A percentile compares a stretch with the other conserved stretches of the same genome.
These are phyloP conservation scores for Trichogramma evanescens DNA, from an alignment of 2,888 invertebrate genomes.

Conservation along the genomic window DNA sequence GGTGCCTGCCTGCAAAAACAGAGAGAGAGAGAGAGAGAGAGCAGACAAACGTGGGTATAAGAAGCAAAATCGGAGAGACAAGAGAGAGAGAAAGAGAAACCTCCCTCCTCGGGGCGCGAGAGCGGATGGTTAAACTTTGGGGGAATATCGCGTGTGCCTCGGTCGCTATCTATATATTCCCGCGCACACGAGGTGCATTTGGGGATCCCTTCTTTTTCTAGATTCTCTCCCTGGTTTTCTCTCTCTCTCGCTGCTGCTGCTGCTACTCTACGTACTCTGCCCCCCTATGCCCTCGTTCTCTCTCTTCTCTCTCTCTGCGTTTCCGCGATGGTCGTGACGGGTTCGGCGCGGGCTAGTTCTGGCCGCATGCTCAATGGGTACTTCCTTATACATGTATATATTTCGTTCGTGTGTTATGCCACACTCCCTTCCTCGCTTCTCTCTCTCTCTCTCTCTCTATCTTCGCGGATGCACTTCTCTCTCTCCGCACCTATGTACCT, in stretches of 20 bases:
- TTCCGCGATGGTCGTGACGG: background rate
- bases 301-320: background rate
- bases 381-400: constrained; percentile 18
- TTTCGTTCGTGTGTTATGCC: background rate
- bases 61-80: constrained; percentile 4
- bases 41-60: constrained; percentile 5
- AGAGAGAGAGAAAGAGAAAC: constrained; percentile 12
- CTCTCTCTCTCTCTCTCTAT: constrained; percentile 4
- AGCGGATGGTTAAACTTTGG: constrained; percentile 20
- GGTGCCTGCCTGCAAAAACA: background rate
- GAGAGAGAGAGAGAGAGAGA: constrained; percentile 2
- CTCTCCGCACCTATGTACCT: background rate
- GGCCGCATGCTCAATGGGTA: constrained; percentile 34
- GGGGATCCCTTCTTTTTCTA: constrained; percentile 23
- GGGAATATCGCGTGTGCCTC: constrained; percentile 23
- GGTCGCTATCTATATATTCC: background rate
- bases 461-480: background rate
- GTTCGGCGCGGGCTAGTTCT: constrained; percentile 11
- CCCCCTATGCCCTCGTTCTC: constrained; percentile 25
- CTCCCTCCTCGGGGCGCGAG: constrained; percentile 21
- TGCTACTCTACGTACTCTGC: constrained; percentile 28
- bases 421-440: background rate
- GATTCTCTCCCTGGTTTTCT: constrained; percentile 9
- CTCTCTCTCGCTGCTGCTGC: constrained; percentile 7
- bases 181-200: background rate